A percentile compares a stretch with the other conserved stretches of the same genome.
Conservation (phyloP, 2,888 invertebrate species). For the Clunio marinus region DNA sequence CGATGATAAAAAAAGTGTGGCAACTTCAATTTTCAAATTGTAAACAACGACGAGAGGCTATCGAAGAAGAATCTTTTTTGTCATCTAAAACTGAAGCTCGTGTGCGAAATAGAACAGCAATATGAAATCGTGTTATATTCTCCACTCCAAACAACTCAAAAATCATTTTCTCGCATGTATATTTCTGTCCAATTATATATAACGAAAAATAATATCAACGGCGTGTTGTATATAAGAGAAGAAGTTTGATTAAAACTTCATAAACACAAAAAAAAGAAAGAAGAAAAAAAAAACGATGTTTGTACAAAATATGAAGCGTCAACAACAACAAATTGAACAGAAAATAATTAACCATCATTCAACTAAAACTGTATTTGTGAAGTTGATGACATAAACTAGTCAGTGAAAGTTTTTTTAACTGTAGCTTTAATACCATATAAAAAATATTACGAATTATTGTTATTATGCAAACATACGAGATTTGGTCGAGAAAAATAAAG, state of each 20-base stretch:
- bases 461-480: slow-evolving; percentile 36
- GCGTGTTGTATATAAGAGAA: not conserved
- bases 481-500: not conserved
- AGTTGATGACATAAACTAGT: slow-evolving; percentile 37
- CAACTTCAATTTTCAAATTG: too few species aligned
- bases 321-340: not conserved
- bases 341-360: not conserved
- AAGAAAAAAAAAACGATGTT: not conserved
- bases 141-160: too few species aligned
- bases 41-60: too few species aligned
- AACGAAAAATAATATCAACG: not conserved
- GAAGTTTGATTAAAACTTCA: slow-evolving; percentile 7
- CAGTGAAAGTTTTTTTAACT: slow-evolving; percentile 37
- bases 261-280: not conserved
- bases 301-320: not conserved
- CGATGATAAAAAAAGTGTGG: too few species aligned
- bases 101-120: too few species aligned
- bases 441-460: slow-evolving; percentile 39
- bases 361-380: slow-evolving; percentile 5
- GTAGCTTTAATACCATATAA: slow-evolving; percentile 23
- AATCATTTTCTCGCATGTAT: too few species aligned
- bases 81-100: too few species aligned
- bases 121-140: too few species aligned
- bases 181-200: not conserved
- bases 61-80: too few species aligned